Evolutionary conservation across 2,888 invertebrate genomes (phyloP).

Genomic region (Andrena trimmerana): DNA sequence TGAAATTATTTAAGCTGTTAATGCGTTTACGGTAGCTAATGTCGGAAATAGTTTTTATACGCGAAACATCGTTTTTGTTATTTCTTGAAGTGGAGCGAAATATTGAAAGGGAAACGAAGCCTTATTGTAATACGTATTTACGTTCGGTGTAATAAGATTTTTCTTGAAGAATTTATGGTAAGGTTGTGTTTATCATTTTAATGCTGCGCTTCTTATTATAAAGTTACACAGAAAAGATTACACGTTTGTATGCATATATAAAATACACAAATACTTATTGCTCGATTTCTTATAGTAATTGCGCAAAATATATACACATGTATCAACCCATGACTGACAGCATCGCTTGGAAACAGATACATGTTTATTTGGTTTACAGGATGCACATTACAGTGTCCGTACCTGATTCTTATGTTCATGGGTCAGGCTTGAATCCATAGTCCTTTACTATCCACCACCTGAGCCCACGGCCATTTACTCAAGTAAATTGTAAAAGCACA

Average conservation of each 20-base stretch:
- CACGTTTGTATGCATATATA: slow-evolving; percentile 70
- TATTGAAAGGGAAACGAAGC: slow-evolving; percentile 16
- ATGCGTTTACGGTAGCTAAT: slow-evolving; percentile 33
- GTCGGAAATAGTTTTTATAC: slow-evolving; percentile 7
- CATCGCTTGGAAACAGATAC: slow-evolving; percentile 61
- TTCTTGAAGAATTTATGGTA: slow-evolving; percentile 29
- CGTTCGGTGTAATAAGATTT: background rate
- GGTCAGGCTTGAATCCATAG: slow-evolving; percentile 41
- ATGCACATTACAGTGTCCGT: slow-evolving; percentile 47
- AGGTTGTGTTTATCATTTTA: slow-evolving; percentile 51
- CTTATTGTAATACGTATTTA: background rate
- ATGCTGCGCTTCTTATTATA: slow-evolving; percentile 60
- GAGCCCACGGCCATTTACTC: slow-evolving; percentile 41
- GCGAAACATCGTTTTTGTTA: slow-evolving; percentile 5
- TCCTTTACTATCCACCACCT: slow-evolving; percentile 36
- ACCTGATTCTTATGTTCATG: slow-evolving; percentile 33
- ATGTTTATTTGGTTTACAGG: slow-evolving; percentile 69
- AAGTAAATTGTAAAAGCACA: slow-evolving; percentile 57
- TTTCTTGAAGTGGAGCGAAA: slow-evolving; percentile 14
- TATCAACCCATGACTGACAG: slow-evolving; percentile 51
- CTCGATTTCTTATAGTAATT: slow-evolving; percentile 68
- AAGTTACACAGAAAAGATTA: slow-evolving; percentile 66
- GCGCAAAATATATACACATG: slow-evolving; percentile 65
- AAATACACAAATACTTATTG: slow-evolving; percentile 70
- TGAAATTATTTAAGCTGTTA: slow-evolving; percentile 5